Conservation (phyloP, 2,888 invertebrate genomes). For the Carterocephalus palaemon region DNA sequence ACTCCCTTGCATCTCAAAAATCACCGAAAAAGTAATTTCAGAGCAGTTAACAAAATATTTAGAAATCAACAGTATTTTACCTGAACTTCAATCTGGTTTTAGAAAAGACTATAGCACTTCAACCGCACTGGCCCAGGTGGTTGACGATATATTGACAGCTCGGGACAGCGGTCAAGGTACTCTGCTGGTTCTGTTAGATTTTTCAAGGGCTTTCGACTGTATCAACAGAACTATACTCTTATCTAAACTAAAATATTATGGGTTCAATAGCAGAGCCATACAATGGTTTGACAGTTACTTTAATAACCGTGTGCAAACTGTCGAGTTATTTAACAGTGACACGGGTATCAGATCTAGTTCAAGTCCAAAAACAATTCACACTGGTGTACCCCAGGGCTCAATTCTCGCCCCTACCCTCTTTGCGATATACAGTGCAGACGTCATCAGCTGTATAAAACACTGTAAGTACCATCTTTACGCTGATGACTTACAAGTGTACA, state of each 20-base stretch:
- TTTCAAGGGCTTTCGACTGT: conserved; percentile 6
- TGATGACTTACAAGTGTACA: conserved; percentile 24
- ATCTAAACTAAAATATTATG: conserved; percentile 3
- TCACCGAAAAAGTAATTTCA: conserved; percentile 19
- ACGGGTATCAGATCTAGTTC: background rate
- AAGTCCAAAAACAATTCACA: background rate
- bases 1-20: conserved; percentile 23
- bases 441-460: conserved; percentile 7
- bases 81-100: conserved; percentile 15
- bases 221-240: conserved; percentile 1
- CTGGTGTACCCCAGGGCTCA: conserved; percentile 11
- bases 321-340: background rate
- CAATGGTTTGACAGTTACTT: conserved; percentile 1
- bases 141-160: conserved; percentile 4
- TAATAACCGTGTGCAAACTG: background rate
- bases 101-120: conserved; percentile 2
- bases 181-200: conserved; percentile 1
- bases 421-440: conserved; percentile 24
- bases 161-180: conserved; percentile 1
- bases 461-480: conserved; percentile 26
- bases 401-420: conserved; percentile 24
- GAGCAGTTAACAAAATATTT: conserved; percentile 18
- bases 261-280: background rate
- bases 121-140: conserved; percentile 1
- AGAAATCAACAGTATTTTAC: conserved; percentile 11